Evolutionary conservation across 64 coral and sea anemone species (phyloP).

Genomic region (Porites australiensis): DNA sequence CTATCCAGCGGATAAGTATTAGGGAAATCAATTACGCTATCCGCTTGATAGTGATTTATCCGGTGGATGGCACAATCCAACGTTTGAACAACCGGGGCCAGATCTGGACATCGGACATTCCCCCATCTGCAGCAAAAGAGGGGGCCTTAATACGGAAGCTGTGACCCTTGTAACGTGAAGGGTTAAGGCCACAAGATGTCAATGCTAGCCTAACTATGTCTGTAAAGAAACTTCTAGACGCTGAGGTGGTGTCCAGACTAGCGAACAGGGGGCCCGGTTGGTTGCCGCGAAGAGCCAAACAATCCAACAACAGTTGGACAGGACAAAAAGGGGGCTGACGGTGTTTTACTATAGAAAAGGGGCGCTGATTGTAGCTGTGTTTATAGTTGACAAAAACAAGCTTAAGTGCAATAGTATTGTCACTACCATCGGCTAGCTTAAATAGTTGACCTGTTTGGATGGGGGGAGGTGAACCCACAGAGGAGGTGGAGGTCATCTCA

Average conservation of each 20-base stretch:
- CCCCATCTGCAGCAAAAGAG: neutral
- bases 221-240: constrained; percentile 36
- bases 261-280: constrained; percentile 36
- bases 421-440: too few relatives aligned
- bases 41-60: too few relatives aligned
- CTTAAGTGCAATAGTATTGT: too few relatives aligned
- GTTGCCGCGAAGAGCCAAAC: constrained; percentile 31
- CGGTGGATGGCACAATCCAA: too few relatives aligned
- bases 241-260: neutral
- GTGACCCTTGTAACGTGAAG: constrained; percentile 53
- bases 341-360: constrained; percentile 44
- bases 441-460: too few relatives aligned
- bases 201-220: neutral
- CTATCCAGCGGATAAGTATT: too few relatives aligned
- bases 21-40: too few relatives aligned
- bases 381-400: constrained; percentile 53
- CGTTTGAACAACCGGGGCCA: too few relatives aligned
- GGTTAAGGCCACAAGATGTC: constrained; percentile 37
- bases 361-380: constrained; percentile 64
- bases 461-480: too few relatives aligned
- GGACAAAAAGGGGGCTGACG: constrained; percentile 33
- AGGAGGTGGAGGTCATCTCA: too few relatives aligned
- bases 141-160: constrained; percentile 56
- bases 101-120: constrained; percentile 17
- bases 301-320: constrained; percentile 46